Evolutionary conservation across 2,113 vertebrate species (phyloP), one percentile per base, ranked within the genome.

Genomic region (Elephas maximus): DNA sequence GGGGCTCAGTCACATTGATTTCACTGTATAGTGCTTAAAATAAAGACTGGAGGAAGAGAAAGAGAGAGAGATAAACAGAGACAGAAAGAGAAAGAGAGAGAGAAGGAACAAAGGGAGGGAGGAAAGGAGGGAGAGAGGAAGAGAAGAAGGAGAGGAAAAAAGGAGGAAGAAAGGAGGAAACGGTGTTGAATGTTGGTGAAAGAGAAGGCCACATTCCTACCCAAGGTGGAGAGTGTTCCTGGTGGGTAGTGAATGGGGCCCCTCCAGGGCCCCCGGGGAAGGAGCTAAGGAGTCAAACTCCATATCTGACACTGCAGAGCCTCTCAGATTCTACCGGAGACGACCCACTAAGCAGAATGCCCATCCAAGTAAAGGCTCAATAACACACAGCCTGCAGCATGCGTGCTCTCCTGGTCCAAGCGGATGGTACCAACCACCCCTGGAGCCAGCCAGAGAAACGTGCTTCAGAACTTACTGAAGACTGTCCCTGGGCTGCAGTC

Each of bases 71-170:
- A 37, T 37, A 81, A 51, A 51, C n/a, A 62, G 57, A 9, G 28
- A 41, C 7, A 28, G 26, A 8, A 26, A 10, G 24, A 9, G 23
- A 80, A 37, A 48, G 57, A 44, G 48, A 8, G 24, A 48, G 6
- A 37, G 37, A 26, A 45, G 57, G 28, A 8, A n/a, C 5, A 33
- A 26, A 41, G 15, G 9, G n/a, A 67, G 5, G 33, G 14, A 1
- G 0, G 10, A 11, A 18, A 0, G 23, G 8, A 5, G 0, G 7
- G 60, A 21, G 18, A 7, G 60, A 6, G 60, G 21, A 20, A 62
- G 20, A 20, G 15, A 57, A 17, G 11, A 12, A 57, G 53, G 53
- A 14, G 11, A 12, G 53, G 15, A 57, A 14, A 1, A 12, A 57
- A 14, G 53, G 53, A 57, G 53, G 53, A 57, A 57, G 53, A 57